Percentiles rank a stretch among this genome's conserved stretches.
Conservation (phyloP, 2,888 invertebrate species). For the Drosophila putrida region DNA sequence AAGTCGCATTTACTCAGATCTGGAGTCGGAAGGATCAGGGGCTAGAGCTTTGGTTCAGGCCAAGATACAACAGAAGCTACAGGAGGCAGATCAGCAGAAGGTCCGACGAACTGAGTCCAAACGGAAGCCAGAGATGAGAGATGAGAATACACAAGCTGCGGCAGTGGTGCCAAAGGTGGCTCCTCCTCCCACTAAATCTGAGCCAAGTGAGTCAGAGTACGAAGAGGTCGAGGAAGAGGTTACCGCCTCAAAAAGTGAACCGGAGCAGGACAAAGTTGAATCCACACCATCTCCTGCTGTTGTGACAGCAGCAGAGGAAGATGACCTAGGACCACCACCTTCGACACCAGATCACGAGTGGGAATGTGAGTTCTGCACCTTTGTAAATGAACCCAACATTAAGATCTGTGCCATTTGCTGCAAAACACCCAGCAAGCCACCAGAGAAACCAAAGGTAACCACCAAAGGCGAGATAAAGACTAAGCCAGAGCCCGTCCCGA, state of each 20-base stretch:
- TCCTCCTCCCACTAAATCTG: neutral
- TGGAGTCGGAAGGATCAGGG: constrained; percentile 85
- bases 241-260: constrained; percentile 51
- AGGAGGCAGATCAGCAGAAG: constrained; percentile 67
- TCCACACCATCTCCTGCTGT: constrained; percentile 8
- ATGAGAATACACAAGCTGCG: constrained; percentile 65
- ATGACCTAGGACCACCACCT: constrained; percentile 85
- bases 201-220: constrained; percentile 57
- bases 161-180: constrained; percentile 55
- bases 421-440: constrained; percentile 89
- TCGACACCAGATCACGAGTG: constrained; percentile 88
- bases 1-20: constrained; percentile 82
- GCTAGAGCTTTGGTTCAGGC: constrained; percentile 85
- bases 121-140: constrained; percentile 58
- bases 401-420: constrained; percentile 94
- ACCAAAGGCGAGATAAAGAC: constrained; percentile 22
- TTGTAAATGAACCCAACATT: constrained; percentile 92
- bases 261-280: constrained; percentile 32
- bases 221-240: constrained; percentile 52
- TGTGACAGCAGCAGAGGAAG: constrained; percentile 60
- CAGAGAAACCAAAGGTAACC: constrained; percentile 46
- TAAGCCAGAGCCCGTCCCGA: constrained; percentile 5
- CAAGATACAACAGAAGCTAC: constrained; percentile 84
- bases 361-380: constrained; percentile 97
- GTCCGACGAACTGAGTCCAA: constrained; percentile 38